Base-by-base conservation (phyloP, 2,888 invertebrate genomes). In the Dryadula phaetusa region DNA sequence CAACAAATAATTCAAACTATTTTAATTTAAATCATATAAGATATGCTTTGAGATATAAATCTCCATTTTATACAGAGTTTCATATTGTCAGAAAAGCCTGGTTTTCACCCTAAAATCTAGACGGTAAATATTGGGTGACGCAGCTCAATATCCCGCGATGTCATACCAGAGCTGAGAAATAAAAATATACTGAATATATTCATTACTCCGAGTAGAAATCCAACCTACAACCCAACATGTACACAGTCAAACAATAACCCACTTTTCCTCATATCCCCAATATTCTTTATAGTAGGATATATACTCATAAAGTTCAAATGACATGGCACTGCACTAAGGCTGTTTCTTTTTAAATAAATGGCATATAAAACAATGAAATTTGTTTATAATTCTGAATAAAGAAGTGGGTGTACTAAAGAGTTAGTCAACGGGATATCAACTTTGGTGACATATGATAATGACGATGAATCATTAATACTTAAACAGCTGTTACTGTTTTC, bases 381-480 rank as follows among this genome's bases (percentile, higher is more conserved):
- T 28, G 4, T 52, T 52, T 52, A 28, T 28, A 52, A 49, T n/a
- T 3, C n/a, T 3, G 25, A 49, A 25, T 52, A 16, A 52, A 52
- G 8, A 52, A 16, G 28, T 28, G 10, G 25, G 28, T 56, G 56
- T 40, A 22, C 3, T 40, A 20, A 54, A 37, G n/a, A 22, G 14
- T 37, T 22, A 22, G 2, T 22, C 3, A 56, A n/a, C 8, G 10
- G 14, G 0, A 37, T 5, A n/a, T 10, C 10, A 8, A 40, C 16
- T 25, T 22, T 40, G 37, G 56, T 56, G n/a, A 22, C 40, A 56
- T 40, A 56, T 16, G 40, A 25, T 40, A 56, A 56, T 40, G 56
- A 25, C n/a, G 37, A 40, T 56, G 40, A 40, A n/a, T 56, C 56
- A 25, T 10, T n/a, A 25, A 40, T 56, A 14, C 22, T 34, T 53